Evolutionary conservation across 2,797 vertebrate genomes (phyloP), one percentile per base, ranked within the genome.

Genomic region (Gymnocypris eckloni): DNA sequence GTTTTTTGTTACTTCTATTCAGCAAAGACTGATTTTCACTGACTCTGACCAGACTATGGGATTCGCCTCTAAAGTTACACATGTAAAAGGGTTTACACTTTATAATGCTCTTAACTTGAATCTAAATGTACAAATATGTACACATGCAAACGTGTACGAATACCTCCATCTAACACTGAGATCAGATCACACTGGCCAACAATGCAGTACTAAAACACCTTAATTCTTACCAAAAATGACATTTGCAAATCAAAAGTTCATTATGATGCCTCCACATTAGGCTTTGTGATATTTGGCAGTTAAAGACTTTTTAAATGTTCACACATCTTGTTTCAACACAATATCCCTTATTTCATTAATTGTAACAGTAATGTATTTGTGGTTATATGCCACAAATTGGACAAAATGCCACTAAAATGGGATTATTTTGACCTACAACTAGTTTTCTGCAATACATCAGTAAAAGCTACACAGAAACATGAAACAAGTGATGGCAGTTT

Each of bases 201-300:
- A 76, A 83, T 52, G 9, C 22, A 28, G 5, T 28, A 52, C 20
- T 52, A 73, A 39, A 77, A 39, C 22, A 41, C 6, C 9, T 67
- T 12, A 28, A 66, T 16, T 25, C 4, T 61, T 61, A 20, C 16
- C 28, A 41, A 25, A 82, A 71, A 41, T 45, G 15, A 0, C 52
- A 33, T 76, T 39, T 50, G 13, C 33, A 41, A 70, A 71, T 39
- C 37, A 37, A 67, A 69, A 22, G 12, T 84, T 41, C 4, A 52
- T 59, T 39, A 56, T 73, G 59, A 33, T 22, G 16, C n/a, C 48
- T 39, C 1, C 37, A 43, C 18, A 76, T 80, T n/a, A 84, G 70
- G 22, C 78, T 75, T 48, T 45, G n/a, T 83, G 33, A 56, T 72
- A 84, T 81, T 59, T 81, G 82, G 77, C 82, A 87, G 81, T 84